Conservation (phyloP, 2,888 invertebrate genomes). For the Hymenopus coronatus region DNA sequence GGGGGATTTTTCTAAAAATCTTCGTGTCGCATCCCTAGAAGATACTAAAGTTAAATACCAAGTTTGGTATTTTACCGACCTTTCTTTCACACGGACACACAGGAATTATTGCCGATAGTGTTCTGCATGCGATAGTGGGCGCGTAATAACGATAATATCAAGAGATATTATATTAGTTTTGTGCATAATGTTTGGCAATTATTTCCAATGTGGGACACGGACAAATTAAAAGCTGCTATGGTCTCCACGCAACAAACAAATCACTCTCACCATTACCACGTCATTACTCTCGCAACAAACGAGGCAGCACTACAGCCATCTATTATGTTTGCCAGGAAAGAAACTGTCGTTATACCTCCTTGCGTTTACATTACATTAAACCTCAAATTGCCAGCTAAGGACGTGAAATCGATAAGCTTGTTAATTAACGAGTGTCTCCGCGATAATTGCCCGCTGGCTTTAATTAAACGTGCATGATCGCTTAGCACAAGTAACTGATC, state of each 20-base stretch:
- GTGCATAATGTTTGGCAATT: background rate
- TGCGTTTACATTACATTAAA: background rate
- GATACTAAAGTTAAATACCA: too few species aligned
- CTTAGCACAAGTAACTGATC: background rate
- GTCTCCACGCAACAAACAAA: background rate
- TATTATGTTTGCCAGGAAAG: background rate
- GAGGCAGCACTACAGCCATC: background rate
- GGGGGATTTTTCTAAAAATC: too few species aligned
- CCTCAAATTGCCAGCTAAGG: background rate
- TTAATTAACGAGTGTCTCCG: background rate
- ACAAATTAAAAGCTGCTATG: background rate
- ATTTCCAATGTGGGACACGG: background rate
- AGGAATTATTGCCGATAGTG: too few species aligned
- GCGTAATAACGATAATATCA: background rate
- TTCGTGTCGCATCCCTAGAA: too few species aligned
- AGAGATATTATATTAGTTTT: background rate
- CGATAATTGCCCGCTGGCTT: background rate
- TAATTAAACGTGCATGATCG: background rate
- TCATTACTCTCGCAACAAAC: background rate
- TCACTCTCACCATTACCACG: background rate
- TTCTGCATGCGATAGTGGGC: too few species aligned
- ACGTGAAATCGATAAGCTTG: background rate
- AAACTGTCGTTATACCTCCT: background rate
- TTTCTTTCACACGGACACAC: too few species aligned
- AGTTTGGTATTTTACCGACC: too few species aligned